Percentiles rank a stretch among this genome's conserved stretches.
These are phyloP conservation scores for Hydrozoanthus tunicans DNA, from an alignment of 64 coral and sea anemone genomes.

Conservation along the genomic window DNA sequence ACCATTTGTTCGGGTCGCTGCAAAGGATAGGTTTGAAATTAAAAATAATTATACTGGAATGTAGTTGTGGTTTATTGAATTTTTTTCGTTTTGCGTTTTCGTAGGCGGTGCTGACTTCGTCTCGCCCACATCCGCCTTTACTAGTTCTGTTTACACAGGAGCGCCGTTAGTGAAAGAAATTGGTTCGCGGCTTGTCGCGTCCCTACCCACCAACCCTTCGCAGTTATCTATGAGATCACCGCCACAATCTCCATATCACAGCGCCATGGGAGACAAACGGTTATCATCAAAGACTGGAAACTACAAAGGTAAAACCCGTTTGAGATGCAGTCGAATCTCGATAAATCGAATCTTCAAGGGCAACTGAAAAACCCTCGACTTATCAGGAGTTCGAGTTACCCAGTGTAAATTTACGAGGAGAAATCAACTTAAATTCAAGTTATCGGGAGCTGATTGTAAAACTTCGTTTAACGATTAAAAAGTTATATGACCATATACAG, in stretches of 20 bases:
- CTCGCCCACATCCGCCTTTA: not conserved
- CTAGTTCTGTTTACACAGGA: not conserved
- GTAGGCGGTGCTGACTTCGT: not conserved
- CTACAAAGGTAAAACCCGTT: conserved; percentile 34
- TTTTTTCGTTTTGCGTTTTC: not conserved
- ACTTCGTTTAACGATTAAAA: no score
- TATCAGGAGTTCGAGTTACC: no score
- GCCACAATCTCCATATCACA: conserved; percentile 39
- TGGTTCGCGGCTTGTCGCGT: conserved; percentile 42
- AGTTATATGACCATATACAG: no score
- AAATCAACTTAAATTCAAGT: no score
- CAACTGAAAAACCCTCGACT: no score
- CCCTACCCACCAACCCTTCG: conserved; percentile 24
- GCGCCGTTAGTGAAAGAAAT: conserved; percentile 48
- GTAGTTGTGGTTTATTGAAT: no score
- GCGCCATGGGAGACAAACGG: conserved; percentile 12
- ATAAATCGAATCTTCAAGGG: no score
- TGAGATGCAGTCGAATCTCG: not conserved
- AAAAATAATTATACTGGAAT: no score
- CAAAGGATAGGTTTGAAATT: no score
- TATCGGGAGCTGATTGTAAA: no score
- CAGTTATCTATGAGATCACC: conserved; percentile 9
- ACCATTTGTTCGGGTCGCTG: no score
- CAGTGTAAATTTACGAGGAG: no score
- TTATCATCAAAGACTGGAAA: conserved; percentile 30